A percentile compares a stretch with the other conserved stretches of the same genome.
phyloP scores from a whole-genome alignment of 2,888 invertebrate species.

The Drosophila basisetae region DNA sequence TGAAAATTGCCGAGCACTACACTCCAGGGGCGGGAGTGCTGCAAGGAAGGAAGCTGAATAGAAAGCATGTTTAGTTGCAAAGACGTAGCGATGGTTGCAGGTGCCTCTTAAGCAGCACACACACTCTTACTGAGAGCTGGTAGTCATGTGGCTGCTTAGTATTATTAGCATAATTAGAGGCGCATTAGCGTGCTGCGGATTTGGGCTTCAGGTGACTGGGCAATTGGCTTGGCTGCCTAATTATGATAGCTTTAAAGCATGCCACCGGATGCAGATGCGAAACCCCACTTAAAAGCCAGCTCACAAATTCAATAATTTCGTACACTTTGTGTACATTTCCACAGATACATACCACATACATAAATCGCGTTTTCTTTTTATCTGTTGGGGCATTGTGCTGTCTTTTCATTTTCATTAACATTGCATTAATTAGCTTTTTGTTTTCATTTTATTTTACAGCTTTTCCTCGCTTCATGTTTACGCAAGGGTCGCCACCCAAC shows the following conservation, averaged over 20 bases:
- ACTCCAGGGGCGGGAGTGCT: constrained; percentile 7
- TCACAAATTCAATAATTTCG: neutral
- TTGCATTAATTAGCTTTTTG: constrained; percentile 68
- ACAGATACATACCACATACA: constrained; percentile 9
- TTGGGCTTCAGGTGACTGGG: constrained; percentile 55
- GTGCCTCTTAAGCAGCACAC: constrained; percentile 44
- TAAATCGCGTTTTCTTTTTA: constrained; percentile 6
- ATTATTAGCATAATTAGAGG: constrained; percentile 81
- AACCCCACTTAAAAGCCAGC: constrained; percentile 27
- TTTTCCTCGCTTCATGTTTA: constrained; percentile 51
- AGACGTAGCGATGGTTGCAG: constrained; percentile 44
- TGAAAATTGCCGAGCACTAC: constrained; percentile 48
- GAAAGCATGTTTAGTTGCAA: constrained; percentile 54
- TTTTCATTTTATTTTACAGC: constrained; percentile 56
- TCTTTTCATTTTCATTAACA: constrained; percentile 57
- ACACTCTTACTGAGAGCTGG: constrained; percentile 4
- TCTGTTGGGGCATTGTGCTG: neutral
- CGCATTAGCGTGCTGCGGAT: constrained; percentile 69
- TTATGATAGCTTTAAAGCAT: constrained; percentile 62
- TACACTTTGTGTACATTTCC: constrained; percentile 24
- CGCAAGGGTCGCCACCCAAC: constrained; percentile 37
- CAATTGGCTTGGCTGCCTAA: constrained; percentile 61
- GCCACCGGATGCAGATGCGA: constrained; percentile 14
- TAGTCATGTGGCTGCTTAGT: constrained; percentile 60
- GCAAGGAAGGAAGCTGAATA: constrained; percentile 15